These are phyloP conservation scores for Trematomus loennbergii DNA, from an alignment of 2,113 vertebrate species.

Conservation along the genomic window DNA sequence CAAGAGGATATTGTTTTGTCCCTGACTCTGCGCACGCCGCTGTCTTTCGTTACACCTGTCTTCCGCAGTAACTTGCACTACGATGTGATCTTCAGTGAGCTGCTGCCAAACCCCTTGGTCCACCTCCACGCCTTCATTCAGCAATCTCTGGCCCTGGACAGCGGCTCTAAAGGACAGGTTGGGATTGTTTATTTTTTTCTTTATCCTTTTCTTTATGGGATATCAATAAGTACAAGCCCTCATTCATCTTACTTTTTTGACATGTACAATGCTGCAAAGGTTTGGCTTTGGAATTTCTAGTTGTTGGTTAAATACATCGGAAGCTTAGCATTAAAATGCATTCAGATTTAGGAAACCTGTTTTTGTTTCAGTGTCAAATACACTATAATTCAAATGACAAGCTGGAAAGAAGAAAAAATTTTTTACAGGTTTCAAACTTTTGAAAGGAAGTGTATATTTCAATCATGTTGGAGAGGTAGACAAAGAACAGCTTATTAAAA, in stretches of 20 bases:
- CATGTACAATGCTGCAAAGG: neutral
- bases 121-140: conserved; percentile 91
- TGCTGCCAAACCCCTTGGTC: conserved; percentile 86
- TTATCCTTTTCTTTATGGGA: neutral
- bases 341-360: too few species aligned
- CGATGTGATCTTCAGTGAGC: conserved; percentile 93
- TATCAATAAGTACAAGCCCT: neutral
- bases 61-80: conserved; percentile 95
- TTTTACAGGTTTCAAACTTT: too few species aligned
- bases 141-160: conserved; percentile 82
- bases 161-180: conserved; percentile 66
- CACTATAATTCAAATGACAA: too few species aligned
- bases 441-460: neutral
- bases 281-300: neutral
- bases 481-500: neutral
- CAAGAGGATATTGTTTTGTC: conserved; percentile 89
- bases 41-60: conserved; percentile 90
- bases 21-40: conserved; percentile 83
- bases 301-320: too few species aligned
- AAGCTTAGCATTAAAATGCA: too few species aligned
- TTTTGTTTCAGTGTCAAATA: too few species aligned
- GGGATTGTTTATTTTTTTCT: conserved; percentile 1
- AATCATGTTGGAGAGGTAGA: neutral
- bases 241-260: neutral
- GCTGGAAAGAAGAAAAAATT: neutral